Base-by-base conservation (phyloP, 1,140 invertebrate genomes). In the Drosophila micromelanica region DNA sequence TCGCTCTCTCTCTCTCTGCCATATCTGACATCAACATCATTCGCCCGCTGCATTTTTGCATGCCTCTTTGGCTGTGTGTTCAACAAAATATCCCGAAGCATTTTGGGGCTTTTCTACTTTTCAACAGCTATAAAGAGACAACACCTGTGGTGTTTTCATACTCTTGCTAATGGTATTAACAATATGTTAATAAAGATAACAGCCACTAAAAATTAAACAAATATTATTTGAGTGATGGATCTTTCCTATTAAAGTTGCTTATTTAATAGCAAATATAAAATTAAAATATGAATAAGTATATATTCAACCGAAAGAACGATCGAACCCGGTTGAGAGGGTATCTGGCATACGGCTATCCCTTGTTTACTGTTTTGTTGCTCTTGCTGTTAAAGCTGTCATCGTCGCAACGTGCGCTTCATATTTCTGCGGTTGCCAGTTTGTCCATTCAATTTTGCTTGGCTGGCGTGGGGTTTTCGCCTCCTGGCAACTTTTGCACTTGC, bases 21-120 rank as follows among this genome's bases (percentile, higher is more conserved):
- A 35, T 70, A 48, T 43, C 62, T 15, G 27, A 57, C 67, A 69
- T 60, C 73, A 54, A 12, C 62, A 51, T 38, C 68, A 76, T 23
- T 67, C 57, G 64, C 48, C 65, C 75, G 78, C 52, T 81, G 78
- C 75, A 81, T 81, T 87, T 87, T 78, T 81, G 75, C 82, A 78
- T 78, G 62, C 62, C 62, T 59, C 54, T 67, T 71, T 67, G 76
- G 57, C 42, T 75, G 81, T 87, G 76, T 81, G 81, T 62, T 76
- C 82, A 69, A 63, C 74, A 75, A 78, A 85, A 86, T 86, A 67
- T 75, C 81, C 81, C 56, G 54, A 87, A 87, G 78, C 82, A 87
- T 78, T 86, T 72, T 51, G 52, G 62, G 69, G 64, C 67, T 76
- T 85, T 76, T 64, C 65, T 54, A 76, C 60, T 73, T 48, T 43